These are phyloP conservation scores for Rhynchopsitta pachyrhyncha DNA, from an alignment of 2,113 vertebrate genomes.

Conservation along the genomic window DNA sequence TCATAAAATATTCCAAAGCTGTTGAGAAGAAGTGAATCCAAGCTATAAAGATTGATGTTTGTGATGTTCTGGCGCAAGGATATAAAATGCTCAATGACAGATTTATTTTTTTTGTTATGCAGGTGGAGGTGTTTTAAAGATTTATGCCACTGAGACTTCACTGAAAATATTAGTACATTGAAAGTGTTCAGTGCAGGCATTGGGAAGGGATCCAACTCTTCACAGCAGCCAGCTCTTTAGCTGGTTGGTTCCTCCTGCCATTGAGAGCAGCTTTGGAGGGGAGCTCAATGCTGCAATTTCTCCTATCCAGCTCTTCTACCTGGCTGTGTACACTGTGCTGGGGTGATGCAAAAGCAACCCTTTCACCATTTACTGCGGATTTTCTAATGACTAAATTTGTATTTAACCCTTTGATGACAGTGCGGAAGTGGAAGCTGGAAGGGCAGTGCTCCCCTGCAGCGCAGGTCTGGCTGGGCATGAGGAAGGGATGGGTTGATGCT, in stretches of 20 bases:
- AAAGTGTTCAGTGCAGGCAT: neutral
- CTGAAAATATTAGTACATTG: neutral
- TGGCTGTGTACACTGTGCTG: fast-evolving
- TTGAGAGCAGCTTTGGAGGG: neutral
- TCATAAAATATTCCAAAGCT: neutral
- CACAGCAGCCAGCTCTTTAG: neutral
- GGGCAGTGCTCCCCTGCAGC: fast-evolving
- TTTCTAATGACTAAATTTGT: neutral
- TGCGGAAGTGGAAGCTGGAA: neutral
- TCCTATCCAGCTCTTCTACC: neutral
- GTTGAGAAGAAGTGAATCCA: neutral
- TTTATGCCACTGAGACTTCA: neutral
- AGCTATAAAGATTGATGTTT: neutral
- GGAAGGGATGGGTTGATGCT: neutral
- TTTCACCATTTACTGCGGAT: neutral
- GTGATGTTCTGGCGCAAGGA: neutral
- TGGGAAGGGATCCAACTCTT: neutral
- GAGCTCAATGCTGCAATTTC: neutral
- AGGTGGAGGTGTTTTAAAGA: neutral
- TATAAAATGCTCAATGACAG: neutral
- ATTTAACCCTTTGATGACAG: neutral
- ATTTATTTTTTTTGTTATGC: neutral
- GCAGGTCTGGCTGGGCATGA: fast-evolving
- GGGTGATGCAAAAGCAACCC: neutral
- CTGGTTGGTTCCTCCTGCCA: neutral